Base-by-base conservation (phyloP, 2,113 vertebrate species). In the Haemorhous mexicanus region DNA sequence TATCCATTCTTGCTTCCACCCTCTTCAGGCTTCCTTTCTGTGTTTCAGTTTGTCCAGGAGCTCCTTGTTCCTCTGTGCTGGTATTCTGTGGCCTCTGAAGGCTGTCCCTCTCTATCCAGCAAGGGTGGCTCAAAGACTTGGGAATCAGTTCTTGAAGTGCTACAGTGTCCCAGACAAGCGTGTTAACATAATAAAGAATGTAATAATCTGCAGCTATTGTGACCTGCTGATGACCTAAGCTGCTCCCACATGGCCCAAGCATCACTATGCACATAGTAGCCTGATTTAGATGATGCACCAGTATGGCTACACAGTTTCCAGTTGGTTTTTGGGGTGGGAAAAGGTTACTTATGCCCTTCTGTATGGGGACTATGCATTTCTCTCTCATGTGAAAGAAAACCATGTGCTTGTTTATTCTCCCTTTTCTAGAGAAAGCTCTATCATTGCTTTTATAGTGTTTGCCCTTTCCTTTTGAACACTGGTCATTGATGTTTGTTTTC, bases 171-270 rank as follows among this genome's bases (percentile, higher is more conserved):
- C 2, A 3, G 43, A 13, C 35, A 47, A 32, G 10, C 7, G 6
- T 27, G 3, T 41, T 63, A 62, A 46, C 16, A 12, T 49, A 41
- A 21, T 3, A 13, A 43, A 72, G 41, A 88, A 16, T 6, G 58
- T 26, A 30, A 26, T 8, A 55, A 56, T 35, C 39, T 49, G 15
- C 1, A 26, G 15, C 32, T 44, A 0, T 27, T 53, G 19, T 2
- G 7, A 46, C 28, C 33, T 83, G n/a, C 6, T 80, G 24, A 13
- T 73, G 50, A 14, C 39, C 75, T 53, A 13, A 59, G 27, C 27
- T 47, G 19, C 53, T 80, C 22, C 26, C 0, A 0, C 26, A n/a
- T 5, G 11, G 32, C 24, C 41, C 11, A 0, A 26, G 16, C 4
- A 19, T 75, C 39, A 16, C 24, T 58, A 27, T 41, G 33, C 44